Evolutionary conservation across 2,797 vertebrate species (phyloP), one percentile per base, ranked within the genome.

Genomic region (Hirundo rustica): DNA sequence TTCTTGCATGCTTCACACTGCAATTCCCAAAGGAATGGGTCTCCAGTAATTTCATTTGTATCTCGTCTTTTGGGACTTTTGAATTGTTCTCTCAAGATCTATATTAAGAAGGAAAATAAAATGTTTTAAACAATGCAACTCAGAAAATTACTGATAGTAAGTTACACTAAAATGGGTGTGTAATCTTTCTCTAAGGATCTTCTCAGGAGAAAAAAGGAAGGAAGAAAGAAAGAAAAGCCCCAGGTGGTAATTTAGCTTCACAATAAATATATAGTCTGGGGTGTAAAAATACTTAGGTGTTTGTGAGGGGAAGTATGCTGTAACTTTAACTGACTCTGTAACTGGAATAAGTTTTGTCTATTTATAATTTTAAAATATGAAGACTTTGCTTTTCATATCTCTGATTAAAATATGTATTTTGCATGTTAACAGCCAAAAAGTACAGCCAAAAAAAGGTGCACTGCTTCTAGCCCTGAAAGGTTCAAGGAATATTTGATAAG

Each of bases 191-290:
- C 8, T 22, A 57, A 29, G 22, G 14, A 68, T 77, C 22, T 83
- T 16, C 5, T 73, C 34, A 51, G 17, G 17, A 60, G 13, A 47
- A 70, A 51, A 80, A 90, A 61, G 4, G 5, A 55, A 42, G 34
- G 16, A 66, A 64, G 29, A 61, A 67, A 36, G 5, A 3, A 8
- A 4, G 1, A 12, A 73, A 62, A n/a, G 17, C 0, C 1, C 2
- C 4, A 34, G 1, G 4, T 38, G 15, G 13, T 36, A 68, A 44
- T 4, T 48, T 64, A 61, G 16, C 19, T 13, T 86, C 23, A 65
- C 22, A 89, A 45, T 61, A 88, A 51, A 57, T 48, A 50, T 15
- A 23, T 7, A 5, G 10, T 5, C 10, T 80, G 48, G 51, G 15
- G 10, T 51, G 20, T 67, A 45, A 88, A 79, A 55, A 61, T 86